Percentiles rank a stretch among this genome's conserved stretches.
Evolutionary conservation across 2,888 invertebrate genomes (phyloP).

Genomic region (Dasysyrphus tricinctus): DNA sequence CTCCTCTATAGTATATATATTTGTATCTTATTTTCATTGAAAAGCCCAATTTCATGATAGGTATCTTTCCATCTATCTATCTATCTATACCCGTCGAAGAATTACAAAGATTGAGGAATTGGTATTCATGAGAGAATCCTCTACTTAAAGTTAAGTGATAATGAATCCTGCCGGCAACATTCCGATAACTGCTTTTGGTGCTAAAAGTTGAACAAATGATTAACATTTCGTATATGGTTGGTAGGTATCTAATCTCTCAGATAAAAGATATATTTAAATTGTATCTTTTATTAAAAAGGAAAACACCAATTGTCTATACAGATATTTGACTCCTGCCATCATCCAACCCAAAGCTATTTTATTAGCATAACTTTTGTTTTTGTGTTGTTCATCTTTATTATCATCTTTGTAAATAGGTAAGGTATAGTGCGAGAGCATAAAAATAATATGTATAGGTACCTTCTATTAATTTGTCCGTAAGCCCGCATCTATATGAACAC

Average conservation of each 20-base stretch:
- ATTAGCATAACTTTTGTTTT: constrained; percentile 56
- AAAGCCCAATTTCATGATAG: constrained; percentile 19
- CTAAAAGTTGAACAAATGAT: constrained; percentile 39
- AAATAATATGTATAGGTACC: constrained; percentile 33
- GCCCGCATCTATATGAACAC: constrained; percentile 2
- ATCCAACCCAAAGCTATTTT: constrained; percentile 33
- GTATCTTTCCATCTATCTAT: constrained; percentile 15
- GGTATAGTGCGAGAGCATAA: constrained; percentile 15
- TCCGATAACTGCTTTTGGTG: constrained; percentile 33
- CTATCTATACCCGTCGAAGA: constrained; percentile 15
- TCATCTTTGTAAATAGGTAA: constrained; percentile 3
- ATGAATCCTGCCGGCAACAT: constrained; percentile 39
- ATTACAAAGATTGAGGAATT: constrained; percentile 36
- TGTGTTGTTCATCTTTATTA: constrained; percentile 29
- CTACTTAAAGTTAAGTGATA: constrained; percentile 46
- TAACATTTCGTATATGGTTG: constrained; percentile 36
- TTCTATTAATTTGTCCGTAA: constrained; percentile 24
- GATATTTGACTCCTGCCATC: constrained; percentile 11
- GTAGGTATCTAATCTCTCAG: constrained; percentile 29
- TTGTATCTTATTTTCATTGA: constrained; percentile 20
- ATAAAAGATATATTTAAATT: constrained; percentile 33
- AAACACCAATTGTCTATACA: constrained; percentile 27
- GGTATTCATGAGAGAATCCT: constrained; percentile 32
- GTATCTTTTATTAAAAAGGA: constrained; percentile 28
- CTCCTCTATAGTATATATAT: not conserved